phyloP scores from a whole-genome alignment of 2,113 vertebrate genomes.

The Polypterus senegalus region DNA sequence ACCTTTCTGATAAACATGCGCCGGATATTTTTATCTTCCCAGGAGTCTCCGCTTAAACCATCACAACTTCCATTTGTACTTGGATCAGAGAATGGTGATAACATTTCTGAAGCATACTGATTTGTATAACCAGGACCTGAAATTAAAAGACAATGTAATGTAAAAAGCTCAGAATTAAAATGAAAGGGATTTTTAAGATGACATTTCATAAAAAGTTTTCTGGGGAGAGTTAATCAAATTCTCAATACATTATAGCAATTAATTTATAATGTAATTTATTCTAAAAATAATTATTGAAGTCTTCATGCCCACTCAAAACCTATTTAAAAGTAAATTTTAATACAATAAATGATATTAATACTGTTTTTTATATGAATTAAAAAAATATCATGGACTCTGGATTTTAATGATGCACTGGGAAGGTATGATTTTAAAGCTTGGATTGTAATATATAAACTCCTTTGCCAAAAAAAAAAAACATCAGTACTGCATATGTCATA shows the following conservation, averaged over 20 bases:
- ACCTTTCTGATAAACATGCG: conserved; percentile 34
- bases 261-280: too few relatives aligned
- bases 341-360: too few relatives aligned
- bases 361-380: too few relatives aligned
- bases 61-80: conserved; percentile 26
- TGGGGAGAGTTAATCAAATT: neutral
- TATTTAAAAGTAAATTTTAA: too few relatives aligned
- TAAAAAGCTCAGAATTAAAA: neutral
- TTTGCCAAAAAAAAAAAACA: too few relatives aligned
- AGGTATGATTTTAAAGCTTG: too few relatives aligned
- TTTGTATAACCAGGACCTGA: conserved; percentile 23
- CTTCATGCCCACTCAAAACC: too few relatives aligned
- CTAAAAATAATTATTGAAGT: too few relatives aligned
- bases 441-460: too few relatives aligned
- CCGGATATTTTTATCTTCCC: conserved; percentile 28
- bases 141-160: neutral
- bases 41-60: conserved; percentile 18
- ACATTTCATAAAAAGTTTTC: neutral
- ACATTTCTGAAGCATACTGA: conserved; percentile 22
- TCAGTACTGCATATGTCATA: too few relatives aligned
- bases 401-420: too few relatives aligned
- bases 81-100: conserved; percentile 24
- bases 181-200: neutral
- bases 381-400: too few relatives aligned
- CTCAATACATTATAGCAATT: neutral